phyloP scores from a whole-genome alignment of 2,113 vertebrate genomes.

The Chascanopsetta lugubris region DNA sequence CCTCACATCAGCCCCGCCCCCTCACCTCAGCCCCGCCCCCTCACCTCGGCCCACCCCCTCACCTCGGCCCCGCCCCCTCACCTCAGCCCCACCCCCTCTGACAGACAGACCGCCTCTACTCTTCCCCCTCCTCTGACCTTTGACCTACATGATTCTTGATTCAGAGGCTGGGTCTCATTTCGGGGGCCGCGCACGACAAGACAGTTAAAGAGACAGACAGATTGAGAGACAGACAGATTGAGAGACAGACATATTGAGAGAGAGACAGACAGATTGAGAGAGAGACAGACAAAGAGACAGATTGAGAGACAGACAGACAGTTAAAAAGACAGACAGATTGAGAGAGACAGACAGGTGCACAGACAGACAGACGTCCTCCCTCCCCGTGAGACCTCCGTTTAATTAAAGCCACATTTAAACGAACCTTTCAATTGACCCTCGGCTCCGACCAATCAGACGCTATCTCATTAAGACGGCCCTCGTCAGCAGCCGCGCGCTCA shows the following conservation, averaged over 20 bases:
- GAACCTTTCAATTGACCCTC: conserved; percentile 62
- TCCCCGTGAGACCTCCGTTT: conserved; percentile 32
- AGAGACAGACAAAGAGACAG: not conserved
- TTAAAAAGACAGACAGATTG: too few species aligned
- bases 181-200: too few species aligned
- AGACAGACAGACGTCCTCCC: not conserved
- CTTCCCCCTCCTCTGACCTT: not conserved
- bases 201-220: too few species aligned
- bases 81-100: too few species aligned
- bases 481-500: conserved; percentile 23
- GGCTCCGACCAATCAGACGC: conserved; percentile 55
- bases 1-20: not conserved
- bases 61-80: not conserved
- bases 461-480: conserved; percentile 55
- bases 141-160: too few species aligned
- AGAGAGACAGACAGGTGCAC: not conserved
- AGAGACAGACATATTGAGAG: too few species aligned
- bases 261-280: not conserved
- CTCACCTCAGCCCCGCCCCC: not conserved
- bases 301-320: too few species aligned
- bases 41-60: not conserved
- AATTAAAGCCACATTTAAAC: conserved; percentile 51
- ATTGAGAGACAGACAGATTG: too few species aligned
- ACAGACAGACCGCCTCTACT: too few species aligned
- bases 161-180: too few species aligned